phyloP scores from a whole-genome alignment of 2,888 invertebrate genomes.

The Athalia circularis region DNA sequence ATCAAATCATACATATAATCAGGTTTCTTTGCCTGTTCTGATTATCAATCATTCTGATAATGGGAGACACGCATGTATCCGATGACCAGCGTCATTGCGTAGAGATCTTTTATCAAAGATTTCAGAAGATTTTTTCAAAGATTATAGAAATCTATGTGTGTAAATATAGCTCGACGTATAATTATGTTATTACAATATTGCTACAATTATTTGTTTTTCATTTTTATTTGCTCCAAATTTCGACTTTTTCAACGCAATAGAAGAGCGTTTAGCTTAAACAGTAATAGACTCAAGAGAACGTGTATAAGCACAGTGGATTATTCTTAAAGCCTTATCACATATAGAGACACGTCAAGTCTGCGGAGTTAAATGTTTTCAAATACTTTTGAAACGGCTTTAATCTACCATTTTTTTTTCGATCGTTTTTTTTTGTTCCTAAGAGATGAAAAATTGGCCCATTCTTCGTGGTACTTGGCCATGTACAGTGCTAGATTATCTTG shows the following conservation, averaged over 20 bases:
- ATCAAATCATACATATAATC: slow-evolving; percentile 14
- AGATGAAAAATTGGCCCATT: slow-evolving; percentile 59
- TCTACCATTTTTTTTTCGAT: slow-evolving; percentile 40
- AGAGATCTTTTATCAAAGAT: background rate
- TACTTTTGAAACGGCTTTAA: slow-evolving; percentile 40
- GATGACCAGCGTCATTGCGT: background rate
- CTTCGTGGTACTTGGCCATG: slow-evolving; percentile 41
- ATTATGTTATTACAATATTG: slow-evolving; percentile 41
- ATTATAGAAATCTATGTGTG: slow-evolving; percentile 8
- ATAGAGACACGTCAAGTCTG: slow-evolving; percentile 47
- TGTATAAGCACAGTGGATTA: slow-evolving; percentile 59
- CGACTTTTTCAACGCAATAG: slow-evolving; percentile 52
- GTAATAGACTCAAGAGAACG: slow-evolving; percentile 54
- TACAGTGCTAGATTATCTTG: slow-evolving; percentile 21
- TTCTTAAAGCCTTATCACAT: slow-evolving; percentile 52
- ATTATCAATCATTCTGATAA: slow-evolving; percentile 18
- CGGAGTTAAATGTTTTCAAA: slow-evolving; percentile 35
- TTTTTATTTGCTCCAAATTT: slow-evolving; percentile 28
- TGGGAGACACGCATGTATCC: slow-evolving; percentile 15
- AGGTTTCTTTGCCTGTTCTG: background rate
- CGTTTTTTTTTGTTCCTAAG: slow-evolving; percentile 48
- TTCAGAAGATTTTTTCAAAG: background rate
- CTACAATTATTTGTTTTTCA: slow-evolving; percentile 2
- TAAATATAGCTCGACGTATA: slow-evolving; percentile 28
- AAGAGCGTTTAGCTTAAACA: slow-evolving; percentile 59